These are phyloP conservation scores for Miltochrista miniata DNA, from an alignment of 2,888 invertebrate species.

Conservation along the genomic window DNA sequence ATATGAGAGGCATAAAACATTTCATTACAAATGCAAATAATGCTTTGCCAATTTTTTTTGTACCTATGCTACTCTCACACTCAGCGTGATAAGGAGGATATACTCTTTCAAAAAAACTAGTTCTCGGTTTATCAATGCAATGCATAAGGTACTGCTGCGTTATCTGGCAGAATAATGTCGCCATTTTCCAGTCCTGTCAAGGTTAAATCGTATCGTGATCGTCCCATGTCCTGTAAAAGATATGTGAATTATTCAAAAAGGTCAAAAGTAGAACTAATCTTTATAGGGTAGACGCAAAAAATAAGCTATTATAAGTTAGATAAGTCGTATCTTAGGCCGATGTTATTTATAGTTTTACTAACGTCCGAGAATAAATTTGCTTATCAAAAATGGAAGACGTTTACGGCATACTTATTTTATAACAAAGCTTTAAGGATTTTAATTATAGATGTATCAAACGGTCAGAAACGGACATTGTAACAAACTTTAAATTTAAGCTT, in stretches of 20 bases:
- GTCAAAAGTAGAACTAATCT: constrained; percentile 25
- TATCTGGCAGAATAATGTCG: too few relatives aligned
- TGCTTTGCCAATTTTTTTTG: too few relatives aligned
- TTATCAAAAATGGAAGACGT: constrained; percentile 16
- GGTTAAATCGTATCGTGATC: neutral
- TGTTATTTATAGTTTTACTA: constrained; percentile 27
- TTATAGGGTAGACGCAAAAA: constrained; percentile 30
- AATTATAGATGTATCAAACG: too few relatives aligned
- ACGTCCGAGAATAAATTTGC: constrained; percentile 11
- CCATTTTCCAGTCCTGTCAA: too few relatives aligned
- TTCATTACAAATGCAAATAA: too few relatives aligned
- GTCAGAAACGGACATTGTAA: too few relatives aligned
- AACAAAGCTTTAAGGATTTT: neutral
- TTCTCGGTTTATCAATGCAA: neutral
- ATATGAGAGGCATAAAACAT: neutral
- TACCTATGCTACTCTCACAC: too few relatives aligned
- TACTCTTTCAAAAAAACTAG: too few relatives aligned
- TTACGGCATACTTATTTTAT: constrained; percentile 6
- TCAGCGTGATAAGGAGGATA: too few relatives aligned
- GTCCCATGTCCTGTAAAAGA: neutral
- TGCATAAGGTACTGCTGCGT: too few relatives aligned
- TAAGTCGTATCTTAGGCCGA: constrained; percentile 14
- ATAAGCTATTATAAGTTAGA: constrained; percentile 15
- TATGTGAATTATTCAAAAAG: neutral
- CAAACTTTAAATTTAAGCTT: too few relatives aligned